phyloP scores from a whole-genome alignment of 2,113 vertebrate species.

The Hippocampus zosterae region DNA sequence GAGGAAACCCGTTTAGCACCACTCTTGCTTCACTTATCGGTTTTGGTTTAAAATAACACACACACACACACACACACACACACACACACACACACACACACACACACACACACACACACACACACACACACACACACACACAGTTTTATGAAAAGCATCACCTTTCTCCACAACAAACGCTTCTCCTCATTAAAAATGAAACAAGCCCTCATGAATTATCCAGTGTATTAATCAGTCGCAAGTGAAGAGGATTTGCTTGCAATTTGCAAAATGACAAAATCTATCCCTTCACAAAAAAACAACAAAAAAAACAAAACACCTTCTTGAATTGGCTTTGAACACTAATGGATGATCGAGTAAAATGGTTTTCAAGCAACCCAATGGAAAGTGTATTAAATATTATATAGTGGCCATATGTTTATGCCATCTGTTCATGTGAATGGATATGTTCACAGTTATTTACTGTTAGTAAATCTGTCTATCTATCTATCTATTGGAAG shows the following conservation, averaged over 20 bases:
- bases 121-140: no score
- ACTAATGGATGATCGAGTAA: slow-evolving; percentile 47
- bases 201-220: slow-evolving; percentile 73
- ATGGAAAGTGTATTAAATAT: slow-evolving; percentile 25
- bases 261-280: slow-evolving; percentile 74
- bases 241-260: slow-evolving; percentile 72
- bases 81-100: background rate
- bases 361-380: slow-evolving; percentile 24
- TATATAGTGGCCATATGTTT: slow-evolving; percentile 55
- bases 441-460: slow-evolving; percentile 24
- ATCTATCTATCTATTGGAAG: background rate
- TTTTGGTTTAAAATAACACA: slow-evolving; percentile 40
- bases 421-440: slow-evolving; percentile 51
- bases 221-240: slow-evolving; percentile 74
- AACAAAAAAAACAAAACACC: slow-evolving; percentile 41
- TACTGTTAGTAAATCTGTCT: background rate
- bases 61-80: background rate
- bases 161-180: slow-evolving; percentile 26
- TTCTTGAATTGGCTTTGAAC: slow-evolving; percentile 60
- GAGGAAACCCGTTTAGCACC: slow-evolving; percentile 55
- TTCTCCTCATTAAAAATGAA: slow-evolving; percentile 65
- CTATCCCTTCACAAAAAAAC: slow-evolving; percentile 37
- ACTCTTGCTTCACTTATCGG: slow-evolving; percentile 55
- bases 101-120: no score
- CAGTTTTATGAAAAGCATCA: slow-evolving; percentile 35